Conservation (phyloP, 1,140 invertebrate species). For the Chionoecetes opilio region DNA sequence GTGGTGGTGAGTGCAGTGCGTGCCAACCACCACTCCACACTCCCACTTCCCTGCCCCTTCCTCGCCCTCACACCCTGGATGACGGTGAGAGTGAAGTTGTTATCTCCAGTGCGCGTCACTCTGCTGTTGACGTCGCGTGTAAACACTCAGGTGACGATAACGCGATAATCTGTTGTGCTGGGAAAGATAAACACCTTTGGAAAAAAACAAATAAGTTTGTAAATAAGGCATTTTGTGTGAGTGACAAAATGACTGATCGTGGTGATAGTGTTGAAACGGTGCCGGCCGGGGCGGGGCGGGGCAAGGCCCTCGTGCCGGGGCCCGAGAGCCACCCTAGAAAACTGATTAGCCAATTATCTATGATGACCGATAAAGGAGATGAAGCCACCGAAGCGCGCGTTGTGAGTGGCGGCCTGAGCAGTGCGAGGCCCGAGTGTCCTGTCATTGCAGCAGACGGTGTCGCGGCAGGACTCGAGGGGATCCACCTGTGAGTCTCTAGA, state of each 20-base stretch:
- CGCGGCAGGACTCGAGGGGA: slow-evolving; percentile 60
- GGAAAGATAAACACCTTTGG: background rate
- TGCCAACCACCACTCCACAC: background rate
- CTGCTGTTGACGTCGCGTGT: background rate
- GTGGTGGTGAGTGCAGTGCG: background rate
- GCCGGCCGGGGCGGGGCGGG: background rate
- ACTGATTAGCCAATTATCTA: background rate
- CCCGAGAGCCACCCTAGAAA: background rate
- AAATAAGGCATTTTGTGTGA: slow-evolving; percentile 1
- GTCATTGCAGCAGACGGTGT: background rate
- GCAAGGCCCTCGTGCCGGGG: background rate
- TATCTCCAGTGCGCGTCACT: slow-evolving; percentile 30
- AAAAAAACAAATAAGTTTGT: slow-evolving; percentile 8
- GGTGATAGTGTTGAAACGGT: background rate
- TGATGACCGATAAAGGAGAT: background rate
- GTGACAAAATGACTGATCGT: background rate
- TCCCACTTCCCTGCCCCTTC: background rate
- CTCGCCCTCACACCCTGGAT: background rate
- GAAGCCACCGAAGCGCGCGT: background rate
- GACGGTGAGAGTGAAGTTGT: slow-evolving; percentile 66
- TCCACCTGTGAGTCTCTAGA: slow-evolving; percentile 58
- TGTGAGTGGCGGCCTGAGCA: background rate
- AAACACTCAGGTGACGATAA: slow-evolving; percentile 21
- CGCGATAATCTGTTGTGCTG: background rate
- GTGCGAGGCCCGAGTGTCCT: background rate